phyloP scores from a whole-genome alignment of 2,113 vertebrate species.

The Protomyctophum bolini region DNA sequence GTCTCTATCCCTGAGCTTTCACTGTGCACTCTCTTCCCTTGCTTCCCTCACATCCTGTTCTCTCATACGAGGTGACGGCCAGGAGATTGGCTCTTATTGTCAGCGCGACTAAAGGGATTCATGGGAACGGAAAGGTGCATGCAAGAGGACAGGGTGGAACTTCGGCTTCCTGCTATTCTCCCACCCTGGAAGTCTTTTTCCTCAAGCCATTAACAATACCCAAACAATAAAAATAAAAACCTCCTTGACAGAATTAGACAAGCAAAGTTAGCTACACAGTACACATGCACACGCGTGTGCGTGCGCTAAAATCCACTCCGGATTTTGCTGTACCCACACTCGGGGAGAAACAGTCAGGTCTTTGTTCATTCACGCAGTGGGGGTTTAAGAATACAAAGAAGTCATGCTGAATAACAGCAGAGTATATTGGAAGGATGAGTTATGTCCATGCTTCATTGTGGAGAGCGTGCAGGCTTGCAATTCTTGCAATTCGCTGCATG shows the following conservation, averaged over 20 bases:
- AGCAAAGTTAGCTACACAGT: too few relatives aligned
- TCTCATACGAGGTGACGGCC: constrained; percentile 55
- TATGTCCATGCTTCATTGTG: constrained; percentile 8
- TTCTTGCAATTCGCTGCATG: constrained; percentile 48
- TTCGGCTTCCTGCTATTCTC: constrained; percentile 74
- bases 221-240: constrained; percentile 15
- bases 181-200: constrained; percentile 52
- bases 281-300: too few relatives aligned
- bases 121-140: constrained; percentile 77
- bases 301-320: not conserved
- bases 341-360: constrained; percentile 18
- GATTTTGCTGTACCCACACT: too few relatives aligned
- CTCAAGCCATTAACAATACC: constrained; percentile 57
- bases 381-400: not conserved
- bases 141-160: constrained; percentile 57
- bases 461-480: constrained; percentile 11
- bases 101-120: constrained; percentile 45
- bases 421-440: constrained; percentile 16
- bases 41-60: constrained; percentile 57
- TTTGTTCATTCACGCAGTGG: constrained; percentile 37
- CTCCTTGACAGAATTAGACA: constrained; percentile 16
- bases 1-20: constrained; percentile 24
- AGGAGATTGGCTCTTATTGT: constrained; percentile 44
- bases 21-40: not conserved
- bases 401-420: constrained; percentile 19